Evolutionary conservation across 2,797 vertebrate genomes (phyloP).

Genomic region (Pipistrellus nathusii): DNA sequence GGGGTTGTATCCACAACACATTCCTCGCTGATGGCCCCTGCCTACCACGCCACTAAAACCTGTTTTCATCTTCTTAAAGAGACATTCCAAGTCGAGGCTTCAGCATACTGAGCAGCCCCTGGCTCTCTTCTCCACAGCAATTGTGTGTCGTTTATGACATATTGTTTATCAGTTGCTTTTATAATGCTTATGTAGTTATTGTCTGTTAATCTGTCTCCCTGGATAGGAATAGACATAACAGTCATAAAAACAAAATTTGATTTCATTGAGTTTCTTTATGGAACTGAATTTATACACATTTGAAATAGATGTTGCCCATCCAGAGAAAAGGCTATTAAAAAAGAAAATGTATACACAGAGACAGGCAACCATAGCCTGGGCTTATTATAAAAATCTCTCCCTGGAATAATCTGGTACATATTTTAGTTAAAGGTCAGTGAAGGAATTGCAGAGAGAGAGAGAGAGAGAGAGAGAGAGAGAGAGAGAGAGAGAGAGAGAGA

Average conservation of each 20-base stretch:
- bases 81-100: not conserved
- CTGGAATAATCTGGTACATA: not conserved
- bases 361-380: not conserved
- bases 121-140: not conserved
- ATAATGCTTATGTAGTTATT: not conserved
- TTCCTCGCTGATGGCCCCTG: not conserved
- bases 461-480: not conserved
- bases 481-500: not conserved
- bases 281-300: not conserved
- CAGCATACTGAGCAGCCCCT: not conserved
- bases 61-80: not conserved
- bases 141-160: not conserved
- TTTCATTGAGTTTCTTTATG: not conserved
- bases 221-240: not conserved
- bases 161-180: not conserved
- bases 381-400: too few species aligned
- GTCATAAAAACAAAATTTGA: not conserved
- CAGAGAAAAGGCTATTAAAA: not conserved
- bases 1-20: not conserved
- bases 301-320: not conserved
- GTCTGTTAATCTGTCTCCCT: not conserved
- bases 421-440: slow-evolving; percentile 3
- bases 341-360: not conserved
- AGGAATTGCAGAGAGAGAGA: not conserved
- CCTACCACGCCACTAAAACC: not conserved